Evolutionary conservation across 2,797 vertebrate species (phyloP), one percentile per base, ranked within the genome.

Genomic region (Mycteria americana): DNA sequence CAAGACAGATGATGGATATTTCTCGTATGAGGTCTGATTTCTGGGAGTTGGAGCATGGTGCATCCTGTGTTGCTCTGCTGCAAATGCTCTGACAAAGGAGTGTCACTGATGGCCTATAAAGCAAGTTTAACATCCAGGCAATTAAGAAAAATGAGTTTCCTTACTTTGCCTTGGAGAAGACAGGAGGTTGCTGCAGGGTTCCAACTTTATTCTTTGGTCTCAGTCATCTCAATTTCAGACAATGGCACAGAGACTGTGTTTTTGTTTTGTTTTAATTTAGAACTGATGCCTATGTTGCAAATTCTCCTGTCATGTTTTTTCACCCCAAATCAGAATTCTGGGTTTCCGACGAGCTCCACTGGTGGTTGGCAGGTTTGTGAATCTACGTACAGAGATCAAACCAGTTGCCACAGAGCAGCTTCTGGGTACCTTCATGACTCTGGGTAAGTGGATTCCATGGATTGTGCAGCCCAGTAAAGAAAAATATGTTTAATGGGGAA

Each of bases 391-490:
- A 2, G 99, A 99, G 97, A 98, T 99, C 93, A 99, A 99, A 95
- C 99, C 99, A 0, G 99, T 99, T 88, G 99, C 99, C 91, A 99
- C 99, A 3, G 99, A 99, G 96, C 99, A 99, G 97, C 98, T 99
- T 80, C 97, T 99, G 87, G 98, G 99, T 97, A 99, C 99, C 56
- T 99, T 99, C 97, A 98, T 99, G 77, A 98, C 98, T 85, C 98
- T 99, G 95, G 99, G 99, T 99, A 89, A 98, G 99, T 97, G 69
- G 23, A 46, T 56, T 60, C 28, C 37, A 8, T 56, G 88, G 50
- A 5, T n/a, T 46, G 13, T 41, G 50, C 68, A 75, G 27, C 23
- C 30, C 56, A 28, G 39, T 27, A 30, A 31, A 75, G 45, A 63
- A 48, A 24, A 51, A 54, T 0, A 0, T 22, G 35, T 65, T 65